phyloP scores from a whole-genome alignment of 2,797 vertebrate genomes.

The Peromyscus melanophrys region DNA sequence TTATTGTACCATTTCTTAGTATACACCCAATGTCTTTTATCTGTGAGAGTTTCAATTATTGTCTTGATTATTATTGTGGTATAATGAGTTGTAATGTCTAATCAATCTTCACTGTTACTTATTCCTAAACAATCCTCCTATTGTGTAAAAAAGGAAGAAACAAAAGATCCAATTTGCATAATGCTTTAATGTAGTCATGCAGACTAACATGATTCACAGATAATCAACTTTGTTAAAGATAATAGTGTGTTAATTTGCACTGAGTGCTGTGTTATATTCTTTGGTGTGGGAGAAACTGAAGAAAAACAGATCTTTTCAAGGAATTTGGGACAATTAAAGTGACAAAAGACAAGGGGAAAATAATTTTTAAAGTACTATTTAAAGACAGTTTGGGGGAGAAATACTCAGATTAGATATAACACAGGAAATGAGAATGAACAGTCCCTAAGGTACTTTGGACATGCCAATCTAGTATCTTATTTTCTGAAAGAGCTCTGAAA shows the following conservation, averaged over 20 bases:
- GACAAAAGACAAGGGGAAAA: not conserved
- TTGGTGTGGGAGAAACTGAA: not conserved
- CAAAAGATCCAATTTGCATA: conserved; percentile 71
- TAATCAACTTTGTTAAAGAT: conserved; percentile 74
- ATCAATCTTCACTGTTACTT: conserved; percentile 60
- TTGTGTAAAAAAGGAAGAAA: conserved; percentile 61
- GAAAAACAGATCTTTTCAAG: conserved; percentile 26
- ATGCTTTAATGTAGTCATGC: conserved; percentile 67
- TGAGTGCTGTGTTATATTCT: not conserved
- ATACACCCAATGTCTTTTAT: not conserved
- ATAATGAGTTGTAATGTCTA: conserved; percentile 66
- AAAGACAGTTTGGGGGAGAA: conserved; percentile 20
- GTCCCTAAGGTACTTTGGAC: not conserved
- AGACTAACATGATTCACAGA: conserved; percentile 68
- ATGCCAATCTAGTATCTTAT: not conserved
- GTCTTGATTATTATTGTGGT: conserved; percentile 62
- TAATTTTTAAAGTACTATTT: conserved; percentile 3
- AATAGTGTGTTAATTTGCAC: conserved; percentile 36
- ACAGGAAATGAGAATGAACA: not conserved
- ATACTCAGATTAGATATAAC: not conserved
- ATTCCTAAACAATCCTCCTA: conserved; percentile 70
- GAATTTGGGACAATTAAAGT: not conserved
- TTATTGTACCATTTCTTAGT: not conserved
- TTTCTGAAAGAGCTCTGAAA: not conserved
- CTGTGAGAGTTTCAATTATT: conserved; percentile 44